Base-by-base conservation (phyloP, 2,113 vertebrate genomes). In the Oryzias javanicus region DNA sequence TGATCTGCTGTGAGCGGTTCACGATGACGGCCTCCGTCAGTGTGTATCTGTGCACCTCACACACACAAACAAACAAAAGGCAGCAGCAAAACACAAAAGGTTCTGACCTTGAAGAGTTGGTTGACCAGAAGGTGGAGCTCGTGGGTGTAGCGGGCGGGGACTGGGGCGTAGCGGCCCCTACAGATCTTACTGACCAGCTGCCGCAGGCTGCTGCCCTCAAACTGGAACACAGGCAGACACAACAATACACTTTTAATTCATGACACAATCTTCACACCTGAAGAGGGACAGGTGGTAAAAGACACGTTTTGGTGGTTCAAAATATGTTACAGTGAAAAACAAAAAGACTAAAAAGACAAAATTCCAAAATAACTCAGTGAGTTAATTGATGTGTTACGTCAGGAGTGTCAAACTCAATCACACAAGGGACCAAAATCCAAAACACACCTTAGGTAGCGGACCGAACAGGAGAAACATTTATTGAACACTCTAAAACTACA, bases 111-210 rank as follows among this genome's bases (percentile, higher is more conserved):
- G 62, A 98, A 94, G 62, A 98, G 87, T 29, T 94, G 95, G 1
- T 88, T 79, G 70, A 96, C 42, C 63, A 97, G 82, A 52, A 89
- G 74, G 51, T 79, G 90, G 0, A 98, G 86, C 3, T 95, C 90
- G 1, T 55, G 78, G 0, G 94, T 95, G 81, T 94, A 98, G 49
- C 63, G 88, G 14, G 79, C 22, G 14, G 94, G 88, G 3, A 95
- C 59, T 0, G 94, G 94, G 12, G 55, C 83, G 71, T 91, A 94
- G 72, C 15, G 78, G 6, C 93, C 96, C 78, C 88, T 91, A 79
- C 95, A 96, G 81, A 98, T 98, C 73, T 90, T 94, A 81, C 94
- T 71, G 70, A 95, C 89, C 81, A 98, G 83, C 70, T 96, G 94
- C 25, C 82, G 89, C 74, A 97, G 81, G 71, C 76, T 94, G 71